Evolutionary conservation across 1,140 invertebrate genomes (phyloP).

Genomic region (Drosophila willistoni): DNA sequence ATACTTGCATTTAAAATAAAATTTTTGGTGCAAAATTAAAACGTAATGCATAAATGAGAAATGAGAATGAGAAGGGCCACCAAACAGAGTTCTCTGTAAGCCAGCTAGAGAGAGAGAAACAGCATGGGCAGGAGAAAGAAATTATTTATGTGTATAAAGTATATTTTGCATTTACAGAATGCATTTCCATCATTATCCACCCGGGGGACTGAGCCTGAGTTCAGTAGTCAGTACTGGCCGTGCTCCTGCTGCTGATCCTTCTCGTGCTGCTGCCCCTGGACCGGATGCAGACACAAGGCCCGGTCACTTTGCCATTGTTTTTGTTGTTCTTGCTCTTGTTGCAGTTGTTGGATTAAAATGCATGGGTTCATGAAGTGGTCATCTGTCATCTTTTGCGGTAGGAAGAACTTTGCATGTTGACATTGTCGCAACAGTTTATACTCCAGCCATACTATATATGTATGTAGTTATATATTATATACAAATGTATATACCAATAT

Average conservation of each 20-base stretch:
- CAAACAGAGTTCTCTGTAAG: not conserved
- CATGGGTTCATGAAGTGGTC: slow-evolving; percentile 82
- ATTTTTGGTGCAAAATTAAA: slow-evolving; percentile 77
- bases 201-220: slow-evolving; percentile 12
- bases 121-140: slow-evolving; percentile 41
- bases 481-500: slow-evolving; percentile 1
- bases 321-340: slow-evolving; percentile 63
- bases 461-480: slow-evolving; percentile 3
- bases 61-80: slow-evolving; percentile 22
- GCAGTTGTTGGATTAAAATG: slow-evolving; percentile 69
- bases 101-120: not conserved
- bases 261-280: slow-evolving; percentile 12
- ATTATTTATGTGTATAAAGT: slow-evolving; percentile 79
- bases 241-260: not conserved
- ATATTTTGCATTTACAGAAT: slow-evolving; percentile 80
- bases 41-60: slow-evolving; percentile 66
- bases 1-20: slow-evolving; percentile 77
- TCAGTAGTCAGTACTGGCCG: slow-evolving; percentile 23
- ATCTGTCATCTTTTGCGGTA: slow-evolving; percentile 80
- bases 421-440: slow-evolving; percentile 81
- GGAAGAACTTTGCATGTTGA: slow-evolving; percentile 80
- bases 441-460: not conserved
- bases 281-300: slow-evolving; percentile 62
- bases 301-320: slow-evolving; percentile 41
- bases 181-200: slow-evolving; percentile 78